Percentiles rank a stretch among this genome's conserved stretches.
These are phyloP conservation scores for Mesoclemmys tuberculata DNA, from an alignment of 2,113 vertebrate genomes.

Conservation along the genomic window DNA sequence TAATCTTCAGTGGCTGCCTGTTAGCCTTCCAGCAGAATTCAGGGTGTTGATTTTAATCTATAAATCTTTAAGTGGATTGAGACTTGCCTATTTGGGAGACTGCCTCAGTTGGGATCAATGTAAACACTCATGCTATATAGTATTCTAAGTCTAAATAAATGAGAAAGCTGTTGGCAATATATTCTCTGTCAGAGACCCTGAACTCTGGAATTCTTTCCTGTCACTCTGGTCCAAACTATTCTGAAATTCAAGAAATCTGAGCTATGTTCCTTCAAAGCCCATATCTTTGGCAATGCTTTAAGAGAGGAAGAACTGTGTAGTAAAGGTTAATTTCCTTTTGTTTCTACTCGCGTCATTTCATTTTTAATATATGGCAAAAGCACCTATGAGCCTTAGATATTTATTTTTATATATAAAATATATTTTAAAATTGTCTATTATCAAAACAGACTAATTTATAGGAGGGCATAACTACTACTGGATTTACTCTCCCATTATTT, in stretches of 20 bases:
- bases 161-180: background rate
- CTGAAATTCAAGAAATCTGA: accelerated
- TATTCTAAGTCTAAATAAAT: accelerated
- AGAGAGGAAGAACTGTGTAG: background rate
- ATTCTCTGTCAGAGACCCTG: background rate
- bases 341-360: background rate
- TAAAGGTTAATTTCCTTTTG: background rate
- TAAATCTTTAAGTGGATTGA: background rate
- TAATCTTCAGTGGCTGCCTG: background rate
- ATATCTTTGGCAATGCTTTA: background rate
- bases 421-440: background rate
- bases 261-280: background rate
- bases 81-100: background rate
- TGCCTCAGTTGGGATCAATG: background rate
- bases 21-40: background rate
- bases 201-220: background rate
- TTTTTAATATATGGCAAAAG: background rate
- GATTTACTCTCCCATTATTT: background rate
- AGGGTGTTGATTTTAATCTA: background rate
- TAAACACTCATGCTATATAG: accelerated
- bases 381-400: too few species aligned
- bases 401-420: background rate
- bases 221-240: background rate
- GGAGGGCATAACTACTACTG: background rate
- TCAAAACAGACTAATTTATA: background rate